phyloP scores from a whole-genome alignment of 2,888 invertebrate genomes.

The Halictus quadricinctus region DNA sequence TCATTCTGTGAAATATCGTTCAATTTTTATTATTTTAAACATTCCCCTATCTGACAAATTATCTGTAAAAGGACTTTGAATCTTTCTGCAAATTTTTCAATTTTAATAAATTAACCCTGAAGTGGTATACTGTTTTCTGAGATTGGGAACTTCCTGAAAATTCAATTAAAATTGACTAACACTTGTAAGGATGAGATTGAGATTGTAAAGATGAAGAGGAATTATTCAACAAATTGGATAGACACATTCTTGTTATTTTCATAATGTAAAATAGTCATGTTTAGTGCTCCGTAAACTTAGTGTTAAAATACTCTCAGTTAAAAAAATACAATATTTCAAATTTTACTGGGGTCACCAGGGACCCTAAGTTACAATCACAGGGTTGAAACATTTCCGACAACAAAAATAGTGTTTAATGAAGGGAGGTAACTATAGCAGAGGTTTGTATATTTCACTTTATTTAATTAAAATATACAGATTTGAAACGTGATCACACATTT shows the following conservation, averaged over 20 bases:
- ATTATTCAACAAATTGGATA: no score
- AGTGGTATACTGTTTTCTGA: no score
- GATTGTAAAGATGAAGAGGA: no score
- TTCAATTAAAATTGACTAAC: no score
- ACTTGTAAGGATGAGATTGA: no score
- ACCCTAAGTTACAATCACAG: background rate
- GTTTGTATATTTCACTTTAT: conserved; percentile 70
- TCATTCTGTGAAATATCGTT: background rate
- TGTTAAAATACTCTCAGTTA: no score
- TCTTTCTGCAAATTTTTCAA: no score
- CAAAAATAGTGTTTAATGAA: background rate
- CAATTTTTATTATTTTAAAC: background rate
- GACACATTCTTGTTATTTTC: no score
- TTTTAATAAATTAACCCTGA: no score
- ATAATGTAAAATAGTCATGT: no score
- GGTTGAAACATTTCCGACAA: background rate
- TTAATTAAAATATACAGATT: conserved; percentile 81
- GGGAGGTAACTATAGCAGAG: background rate
- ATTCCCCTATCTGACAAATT: background rate
- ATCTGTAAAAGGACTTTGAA: background rate
- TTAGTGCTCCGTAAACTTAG: no score
- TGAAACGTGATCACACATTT: conserved; percentile 79
- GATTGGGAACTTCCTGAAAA: no score
- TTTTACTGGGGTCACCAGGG: background rate
- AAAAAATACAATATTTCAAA: background rate